These are phyloP conservation scores for Phyllotis vaccarum DNA, from an alignment of 2,797 vertebrate species.

Conservation along the genomic window DNA sequence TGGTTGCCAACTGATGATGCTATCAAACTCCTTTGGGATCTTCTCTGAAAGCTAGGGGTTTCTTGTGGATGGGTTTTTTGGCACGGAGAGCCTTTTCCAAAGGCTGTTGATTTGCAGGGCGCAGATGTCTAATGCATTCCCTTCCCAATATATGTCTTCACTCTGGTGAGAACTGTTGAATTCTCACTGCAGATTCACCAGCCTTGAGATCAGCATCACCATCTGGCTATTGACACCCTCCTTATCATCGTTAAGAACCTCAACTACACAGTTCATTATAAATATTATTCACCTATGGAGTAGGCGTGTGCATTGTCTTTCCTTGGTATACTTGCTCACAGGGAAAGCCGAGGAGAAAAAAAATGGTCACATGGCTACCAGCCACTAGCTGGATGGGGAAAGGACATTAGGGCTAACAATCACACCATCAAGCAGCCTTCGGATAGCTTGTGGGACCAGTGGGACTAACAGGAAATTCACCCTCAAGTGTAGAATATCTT, in stretches of 20 bases:
- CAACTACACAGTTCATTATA: conserved; percentile 50
- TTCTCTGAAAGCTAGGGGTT: conserved; percentile 51
- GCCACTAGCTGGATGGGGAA: background rate
- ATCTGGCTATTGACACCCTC: background rate
- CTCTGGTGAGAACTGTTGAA: conserved; percentile 58
- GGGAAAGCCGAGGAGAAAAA: background rate
- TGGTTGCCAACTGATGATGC: conserved; percentile 16
- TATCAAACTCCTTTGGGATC: conserved; percentile 43
- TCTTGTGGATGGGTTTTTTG: conserved; percentile 74
- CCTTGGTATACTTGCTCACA: background rate
- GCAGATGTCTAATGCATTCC: conserved; percentile 69
- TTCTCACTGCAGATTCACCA: conserved; percentile 58
- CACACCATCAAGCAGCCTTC: background rate
- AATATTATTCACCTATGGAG: background rate
- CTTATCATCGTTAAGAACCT: background rate
- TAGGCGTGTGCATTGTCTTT: background rate
- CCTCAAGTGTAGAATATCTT: background rate
- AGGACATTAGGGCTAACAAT: background rate
- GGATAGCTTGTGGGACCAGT: background rate
- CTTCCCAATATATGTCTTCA: conserved; percentile 54
- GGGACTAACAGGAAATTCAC: background rate
- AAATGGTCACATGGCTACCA: background rate
- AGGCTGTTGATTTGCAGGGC: conserved; percentile 56
- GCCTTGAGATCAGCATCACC: background rate
- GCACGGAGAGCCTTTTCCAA: conserved; percentile 45